phyloP scores from a whole-genome alignment of 1,140 invertebrate genomes.

The Agraylea sexmaculata region DNA sequence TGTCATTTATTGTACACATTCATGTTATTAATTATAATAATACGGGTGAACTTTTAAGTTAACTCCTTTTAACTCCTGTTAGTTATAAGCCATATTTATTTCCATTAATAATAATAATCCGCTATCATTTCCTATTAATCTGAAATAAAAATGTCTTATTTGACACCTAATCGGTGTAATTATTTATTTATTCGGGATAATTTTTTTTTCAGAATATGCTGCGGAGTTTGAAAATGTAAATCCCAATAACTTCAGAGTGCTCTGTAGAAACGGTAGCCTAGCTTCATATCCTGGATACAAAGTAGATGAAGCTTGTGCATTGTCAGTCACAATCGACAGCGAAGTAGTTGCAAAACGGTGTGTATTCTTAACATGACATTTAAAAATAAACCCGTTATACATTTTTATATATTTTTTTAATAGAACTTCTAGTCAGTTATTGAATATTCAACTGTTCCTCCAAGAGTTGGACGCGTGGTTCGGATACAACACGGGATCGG shows the following conservation, averaged over 20 bases:
- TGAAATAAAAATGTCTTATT: too few relatives aligned
- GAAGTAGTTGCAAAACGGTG: conserved; percentile 40
- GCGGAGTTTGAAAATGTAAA: conserved; percentile 22
- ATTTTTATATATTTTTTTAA: neutral
- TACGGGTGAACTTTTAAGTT: too few relatives aligned
- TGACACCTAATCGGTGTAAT: neutral
- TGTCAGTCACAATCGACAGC: conserved; percentile 45
- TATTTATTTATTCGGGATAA: neutral
- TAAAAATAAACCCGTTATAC: conserved; percentile 1
- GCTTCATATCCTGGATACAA: conserved; percentile 34
- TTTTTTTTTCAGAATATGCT: conserved; percentile 24
- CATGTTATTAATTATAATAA: neutral
- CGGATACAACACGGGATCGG: conserved; percentile 11
- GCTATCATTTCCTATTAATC: too few relatives aligned
- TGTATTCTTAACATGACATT: conserved; percentile 19
- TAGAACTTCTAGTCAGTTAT: neutral
- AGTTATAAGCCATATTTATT: too few relatives aligned
- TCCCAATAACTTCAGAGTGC: conserved; percentile 31
- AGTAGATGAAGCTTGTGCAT: conserved; percentile 41
- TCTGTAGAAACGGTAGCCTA: conserved; percentile 47
- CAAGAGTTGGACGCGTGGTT: conserved; percentile 19
- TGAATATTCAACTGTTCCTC: conserved; percentile 14
- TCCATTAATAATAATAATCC: too few relatives aligned
- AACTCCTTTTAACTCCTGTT: too few relatives aligned
- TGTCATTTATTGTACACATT: neutral